These are phyloP conservation scores for Hystrix brachyura DNA, from an alignment of 2,113 vertebrate genomes.

Conservation along the genomic window DNA sequence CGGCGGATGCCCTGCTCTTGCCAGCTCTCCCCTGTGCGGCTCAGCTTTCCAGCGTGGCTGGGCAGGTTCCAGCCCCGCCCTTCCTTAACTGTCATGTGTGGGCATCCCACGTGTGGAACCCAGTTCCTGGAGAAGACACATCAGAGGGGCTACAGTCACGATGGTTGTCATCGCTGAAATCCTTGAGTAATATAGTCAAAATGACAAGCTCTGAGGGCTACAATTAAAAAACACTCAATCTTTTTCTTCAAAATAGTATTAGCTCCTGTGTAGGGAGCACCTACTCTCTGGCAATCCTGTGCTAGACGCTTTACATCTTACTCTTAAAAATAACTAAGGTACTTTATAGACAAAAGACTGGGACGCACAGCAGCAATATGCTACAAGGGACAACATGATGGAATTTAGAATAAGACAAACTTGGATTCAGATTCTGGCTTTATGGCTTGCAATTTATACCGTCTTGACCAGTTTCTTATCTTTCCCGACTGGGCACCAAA, in stretches of 20 bases:
- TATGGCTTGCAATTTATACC: neutral
- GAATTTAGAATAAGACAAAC: neutral
- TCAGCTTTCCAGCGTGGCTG: neutral
- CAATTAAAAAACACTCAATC: neutral
- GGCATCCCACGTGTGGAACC: neutral
- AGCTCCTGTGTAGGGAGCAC: neutral
- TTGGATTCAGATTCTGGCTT: neutral
- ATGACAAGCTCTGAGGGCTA: neutral
- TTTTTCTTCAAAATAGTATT: neutral
- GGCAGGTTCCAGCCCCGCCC: neutral
- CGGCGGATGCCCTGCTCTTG: neutral
- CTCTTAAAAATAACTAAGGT: neutral
- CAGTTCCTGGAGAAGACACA: neutral
- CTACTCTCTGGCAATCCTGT: neutral
- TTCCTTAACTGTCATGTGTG: neutral
- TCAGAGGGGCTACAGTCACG: neutral
- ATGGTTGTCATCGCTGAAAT: neutral
- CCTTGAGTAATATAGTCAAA: neutral
- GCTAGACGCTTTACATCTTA: neutral
- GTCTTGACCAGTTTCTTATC: neutral
- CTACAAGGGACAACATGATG: neutral
- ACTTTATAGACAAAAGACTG: slow-evolving; percentile 18
- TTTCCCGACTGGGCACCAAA: neutral
- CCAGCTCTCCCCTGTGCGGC: neutral
- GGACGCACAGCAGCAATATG: neutral